A percentile compares a stretch with the other conserved stretches of the same genome.
Conservation (phyloP, 2,797 vertebrate species). For the Sebastes trivittatus region DNA sequence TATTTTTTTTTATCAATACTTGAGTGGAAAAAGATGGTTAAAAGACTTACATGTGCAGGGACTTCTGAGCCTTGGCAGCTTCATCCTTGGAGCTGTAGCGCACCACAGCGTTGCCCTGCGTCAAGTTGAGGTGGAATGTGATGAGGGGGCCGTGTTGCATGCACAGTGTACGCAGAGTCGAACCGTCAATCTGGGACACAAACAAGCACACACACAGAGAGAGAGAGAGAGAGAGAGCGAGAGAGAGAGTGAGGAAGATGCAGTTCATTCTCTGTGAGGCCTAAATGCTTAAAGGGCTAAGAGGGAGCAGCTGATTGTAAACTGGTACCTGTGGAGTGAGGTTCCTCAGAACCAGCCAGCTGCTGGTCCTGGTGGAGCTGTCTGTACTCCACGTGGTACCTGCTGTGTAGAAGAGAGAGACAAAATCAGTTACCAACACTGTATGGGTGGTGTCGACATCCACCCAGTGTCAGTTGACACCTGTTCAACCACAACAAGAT, state of each 20-base stretch:
- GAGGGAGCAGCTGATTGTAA: not conserved
- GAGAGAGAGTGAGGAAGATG: not conserved
- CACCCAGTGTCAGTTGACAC: slow-evolving; percentile 23
- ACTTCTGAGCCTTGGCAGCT: slow-evolving; percentile 98
- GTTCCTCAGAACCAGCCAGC: slow-evolving; percentile 98
- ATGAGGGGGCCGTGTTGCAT: slow-evolving; percentile 97
- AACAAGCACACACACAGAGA: not conserved
- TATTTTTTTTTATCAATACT: too few relatives aligned
- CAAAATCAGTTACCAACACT: slow-evolving; percentile 1
- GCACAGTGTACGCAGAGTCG: slow-evolving; percentile 95
- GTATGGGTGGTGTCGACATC: slow-evolving; percentile 10
- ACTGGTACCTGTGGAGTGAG: slow-evolving; percentile 94
- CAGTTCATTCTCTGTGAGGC: not conserved
- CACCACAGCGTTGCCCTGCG: slow-evolving; percentile 96
- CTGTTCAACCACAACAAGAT: slow-evolving; percentile 20
- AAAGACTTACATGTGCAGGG: slow-evolving; percentile 91
- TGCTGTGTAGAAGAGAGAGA: slow-evolving; percentile 59
- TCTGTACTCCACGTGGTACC: slow-evolving; percentile 98
- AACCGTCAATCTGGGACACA: slow-evolving; percentile 91
- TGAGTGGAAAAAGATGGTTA: too few relatives aligned
- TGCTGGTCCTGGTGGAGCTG: slow-evolving; percentile 94
- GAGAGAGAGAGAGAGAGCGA: not conserved
- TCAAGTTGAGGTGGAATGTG: slow-evolving; percentile 99
- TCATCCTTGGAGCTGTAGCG: slow-evolving; percentile 99
- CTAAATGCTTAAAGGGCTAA: not conserved